Evolutionary conservation across 1,140 invertebrate genomes (phyloP).

Genomic region (Drosophila pallidifrons): DNA sequence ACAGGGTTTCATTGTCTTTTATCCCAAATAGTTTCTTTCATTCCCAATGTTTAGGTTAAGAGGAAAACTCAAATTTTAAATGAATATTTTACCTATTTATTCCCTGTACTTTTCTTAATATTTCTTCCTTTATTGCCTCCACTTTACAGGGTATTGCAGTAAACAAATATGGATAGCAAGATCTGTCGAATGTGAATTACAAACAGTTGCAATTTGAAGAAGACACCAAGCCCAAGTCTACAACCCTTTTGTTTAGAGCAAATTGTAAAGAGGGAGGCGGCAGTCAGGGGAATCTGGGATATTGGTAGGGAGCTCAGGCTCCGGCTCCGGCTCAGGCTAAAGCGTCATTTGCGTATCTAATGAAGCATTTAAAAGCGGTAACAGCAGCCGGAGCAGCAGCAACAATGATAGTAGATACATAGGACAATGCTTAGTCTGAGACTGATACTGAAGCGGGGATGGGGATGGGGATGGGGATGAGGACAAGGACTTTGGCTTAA

Average conservation of each 20-base stretch:
- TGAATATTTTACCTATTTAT: too few relatives aligned
- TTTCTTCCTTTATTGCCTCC: too few relatives aligned
- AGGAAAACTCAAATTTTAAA: too few relatives aligned
- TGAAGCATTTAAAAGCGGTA: constrained; percentile 66
- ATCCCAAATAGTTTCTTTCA: too few relatives aligned
- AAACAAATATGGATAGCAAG: background rate
- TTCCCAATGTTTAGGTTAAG: too few relatives aligned
- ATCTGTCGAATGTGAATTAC: background rate
- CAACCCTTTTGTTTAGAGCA: constrained; percentile 21
- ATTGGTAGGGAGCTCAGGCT: background rate
- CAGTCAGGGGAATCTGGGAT: background rate
- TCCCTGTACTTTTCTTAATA: too few relatives aligned
- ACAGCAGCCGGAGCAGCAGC: constrained; percentile 21
- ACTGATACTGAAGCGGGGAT: background rate
- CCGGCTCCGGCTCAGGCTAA: background rate
- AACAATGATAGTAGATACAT: constrained; percentile 29
- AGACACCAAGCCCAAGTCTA: constrained; percentile 4
- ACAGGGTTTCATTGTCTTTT: too few relatives aligned
- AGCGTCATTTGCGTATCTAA: constrained; percentile 67
- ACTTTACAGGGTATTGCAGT: background rate
- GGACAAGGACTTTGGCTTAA: constrained; percentile 22
- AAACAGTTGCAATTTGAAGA: constrained; percentile 19
- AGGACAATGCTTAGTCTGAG: constrained; percentile 13
- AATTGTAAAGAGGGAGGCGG: background rate
- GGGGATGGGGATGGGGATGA: background rate